These are phyloP conservation scores for Anolis apletophallus DNA, from an alignment of 2,797 vertebrate genomes.

Conservation along the genomic window DNA sequence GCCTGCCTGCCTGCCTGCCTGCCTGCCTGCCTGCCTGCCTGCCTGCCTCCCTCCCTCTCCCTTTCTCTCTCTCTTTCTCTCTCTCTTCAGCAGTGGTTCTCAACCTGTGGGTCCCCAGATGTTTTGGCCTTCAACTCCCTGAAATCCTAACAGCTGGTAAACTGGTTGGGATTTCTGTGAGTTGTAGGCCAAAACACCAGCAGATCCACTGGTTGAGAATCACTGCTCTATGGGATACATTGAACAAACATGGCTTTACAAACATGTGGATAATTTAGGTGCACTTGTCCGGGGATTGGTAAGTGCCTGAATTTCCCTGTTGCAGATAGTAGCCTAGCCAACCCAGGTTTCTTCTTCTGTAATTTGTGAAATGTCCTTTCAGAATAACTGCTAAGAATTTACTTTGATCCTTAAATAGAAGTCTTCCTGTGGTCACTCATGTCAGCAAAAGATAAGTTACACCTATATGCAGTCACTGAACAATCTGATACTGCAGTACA, in stretches of 20 bases:
- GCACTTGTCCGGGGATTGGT: background rate
- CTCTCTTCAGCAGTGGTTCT: too few species aligned
- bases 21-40: too few species aligned
- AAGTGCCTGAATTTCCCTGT: background rate
- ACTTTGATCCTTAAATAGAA: background rate
- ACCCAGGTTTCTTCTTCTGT: background rate
- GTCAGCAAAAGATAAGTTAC: slow-evolving; percentile 3
- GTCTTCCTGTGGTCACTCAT: background rate
- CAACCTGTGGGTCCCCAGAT: too few species aligned
- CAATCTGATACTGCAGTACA: slow-evolving; percentile 13
- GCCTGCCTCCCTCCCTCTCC: too few species aligned
- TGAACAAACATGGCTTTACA: background rate
- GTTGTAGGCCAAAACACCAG: too few species aligned
- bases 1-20: too few species aligned
- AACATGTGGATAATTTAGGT: background rate
- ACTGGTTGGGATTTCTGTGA: too few species aligned
- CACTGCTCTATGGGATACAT: too few species aligned
- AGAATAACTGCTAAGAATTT: background rate
- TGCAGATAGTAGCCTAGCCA: background rate
- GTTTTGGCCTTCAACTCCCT: too few species aligned
- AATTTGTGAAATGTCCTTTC: background rate
- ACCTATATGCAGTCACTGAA: slow-evolving; percentile 14
- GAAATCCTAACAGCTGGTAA: too few species aligned
- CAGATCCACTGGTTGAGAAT: too few species aligned
- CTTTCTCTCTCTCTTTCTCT: too few species aligned